Base-by-base conservation (phyloP, 2,113 vertebrate genomes). In the Gymnarchus niloticus region DNA sequence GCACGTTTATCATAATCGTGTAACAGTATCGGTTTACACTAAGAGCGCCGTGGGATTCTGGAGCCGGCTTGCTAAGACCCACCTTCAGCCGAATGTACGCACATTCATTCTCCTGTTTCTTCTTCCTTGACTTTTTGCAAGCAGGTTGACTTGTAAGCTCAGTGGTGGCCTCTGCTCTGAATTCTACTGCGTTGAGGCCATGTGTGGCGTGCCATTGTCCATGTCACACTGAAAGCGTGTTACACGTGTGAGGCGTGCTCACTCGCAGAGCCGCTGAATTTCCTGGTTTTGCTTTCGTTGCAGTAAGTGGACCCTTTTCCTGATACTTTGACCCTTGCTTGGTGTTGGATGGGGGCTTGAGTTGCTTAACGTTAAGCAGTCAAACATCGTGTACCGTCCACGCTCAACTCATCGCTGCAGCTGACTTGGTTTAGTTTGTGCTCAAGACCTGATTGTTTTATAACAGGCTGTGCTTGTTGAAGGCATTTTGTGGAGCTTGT, bases 181-280 rank as follows among this genome's bases (percentile, higher is more conserved):
- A 83, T 86, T 86, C 83, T 59, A 77, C 21, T 57, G 80, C 83
- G 83, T 83, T 37, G 33, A 41, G 48, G 46, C 80, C 59, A 83
- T 86, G 48, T 86, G 85, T 76, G 81, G 14, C 8, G 25, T 6
- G 6, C 9, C 33, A 25, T 65, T 65, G 25, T 65, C n/a, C 25
- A 8, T 65, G n/a, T 21, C 59, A 14, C 25, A 28, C 59, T 65
- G 59, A 12, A 6, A n/a, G n/a, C n/a, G 51, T 12, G 7, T 9
- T 4, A 14, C 51, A 54, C 14, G 51, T 14, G 1, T 65, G 10
- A 12, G 9, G 17, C 25, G 33, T 65, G 33, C 33, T 14, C 59
- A 65, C 59, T 33, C 3, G n/a, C n/a, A n/a, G n/a, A n/a, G n/a
- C n/a, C n/a, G 25, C 25, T 33, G 14, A 65, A 12, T 65, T 65